Evolutionary conservation across 2,888 invertebrate genomes (phyloP).

Genomic region (Exocentrus adspersus): DNA sequence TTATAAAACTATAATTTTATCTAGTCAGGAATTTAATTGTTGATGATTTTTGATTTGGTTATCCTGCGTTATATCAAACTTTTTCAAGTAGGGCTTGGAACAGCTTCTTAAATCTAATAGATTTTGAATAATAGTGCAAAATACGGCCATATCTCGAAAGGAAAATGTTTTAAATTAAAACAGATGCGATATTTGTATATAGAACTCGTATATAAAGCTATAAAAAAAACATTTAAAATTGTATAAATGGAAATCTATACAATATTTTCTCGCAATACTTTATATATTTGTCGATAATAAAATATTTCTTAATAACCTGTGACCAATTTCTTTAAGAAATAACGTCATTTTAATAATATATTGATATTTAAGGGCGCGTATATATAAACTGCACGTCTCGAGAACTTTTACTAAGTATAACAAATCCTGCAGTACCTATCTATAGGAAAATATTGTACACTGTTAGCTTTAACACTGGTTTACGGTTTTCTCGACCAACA

Average conservation of each 20-base stretch:
- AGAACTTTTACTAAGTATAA: slow-evolving; percentile 26
- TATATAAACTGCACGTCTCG: slow-evolving; percentile 26
- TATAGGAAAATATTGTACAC: slow-evolving; percentile 15
- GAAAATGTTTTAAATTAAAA: slow-evolving; percentile 53
- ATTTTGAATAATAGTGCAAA: slow-evolving; percentile 47
- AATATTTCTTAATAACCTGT: slow-evolving; percentile 35
- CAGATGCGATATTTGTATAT: slow-evolving; percentile 46
- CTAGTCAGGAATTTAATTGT: too few relatives aligned
- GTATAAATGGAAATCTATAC: slow-evolving; percentile 41
- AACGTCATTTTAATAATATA: slow-evolving; percentile 34
- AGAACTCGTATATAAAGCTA: slow-evolving; percentile 34
- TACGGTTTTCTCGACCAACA: neutral
- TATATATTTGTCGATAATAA: slow-evolving; percentile 38
- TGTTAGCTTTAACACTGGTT: slow-evolving; percentile 9
- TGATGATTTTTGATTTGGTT: slow-evolving; percentile 8
- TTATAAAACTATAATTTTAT: too few relatives aligned
- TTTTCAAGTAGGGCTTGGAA: slow-evolving; percentile 45
- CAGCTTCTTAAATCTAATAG: slow-evolving; percentile 45
- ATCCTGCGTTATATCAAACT: slow-evolving; percentile 27
- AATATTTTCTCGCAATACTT: slow-evolving; percentile 45
- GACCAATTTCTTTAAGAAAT: slow-evolving; percentile 46
- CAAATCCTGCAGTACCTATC: too few relatives aligned
- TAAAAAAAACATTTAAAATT: slow-evolving; percentile 39
- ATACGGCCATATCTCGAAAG: slow-evolving; percentile 44
- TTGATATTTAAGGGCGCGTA: slow-evolving; percentile 19